Evolutionary conservation across 2,797 vertebrate species (phyloP).

Genomic region (Pagetopsis macropterus): DNA sequence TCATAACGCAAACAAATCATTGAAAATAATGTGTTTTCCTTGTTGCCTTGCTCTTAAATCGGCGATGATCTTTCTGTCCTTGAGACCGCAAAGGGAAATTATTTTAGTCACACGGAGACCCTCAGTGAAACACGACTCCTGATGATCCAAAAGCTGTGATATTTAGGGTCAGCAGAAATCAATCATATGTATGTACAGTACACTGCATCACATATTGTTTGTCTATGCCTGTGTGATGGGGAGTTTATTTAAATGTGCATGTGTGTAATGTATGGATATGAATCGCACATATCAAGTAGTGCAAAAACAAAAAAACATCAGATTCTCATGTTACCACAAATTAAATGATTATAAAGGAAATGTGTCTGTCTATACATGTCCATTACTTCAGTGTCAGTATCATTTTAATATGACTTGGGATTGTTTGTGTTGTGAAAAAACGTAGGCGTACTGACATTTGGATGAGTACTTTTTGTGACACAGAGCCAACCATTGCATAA

Average conservation of each 20-base stretch:
- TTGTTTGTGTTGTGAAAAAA: constrained; percentile 28
- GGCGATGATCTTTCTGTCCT: constrained; percentile 77
- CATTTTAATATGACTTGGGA: constrained; percentile 6
- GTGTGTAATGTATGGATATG: not conserved
- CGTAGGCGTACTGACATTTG: constrained; percentile 10
- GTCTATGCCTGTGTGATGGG: not conserved
- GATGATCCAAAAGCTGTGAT: constrained; percentile 24
- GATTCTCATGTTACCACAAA: constrained; percentile 1
- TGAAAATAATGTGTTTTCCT: constrained; percentile 65
- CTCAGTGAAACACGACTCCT: constrained; percentile 23
- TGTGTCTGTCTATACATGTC: not conserved
- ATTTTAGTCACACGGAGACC: not conserved
- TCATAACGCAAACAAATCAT: constrained; percentile 71
- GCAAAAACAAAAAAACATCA: not conserved
- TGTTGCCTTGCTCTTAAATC: constrained; percentile 55
- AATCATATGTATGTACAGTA: constrained; percentile 19
- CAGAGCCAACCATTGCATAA: constrained; percentile 47
- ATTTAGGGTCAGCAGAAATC: constrained; percentile 30
- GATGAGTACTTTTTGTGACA: constrained; percentile 40
- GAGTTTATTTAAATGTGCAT: not conserved
- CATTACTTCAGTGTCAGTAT: not conserved
- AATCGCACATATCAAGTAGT: not conserved
- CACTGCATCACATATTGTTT: constrained; percentile 16
- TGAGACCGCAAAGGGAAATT: constrained; percentile 55
- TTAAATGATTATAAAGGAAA: not conserved